Evolutionary conservation across 2,113 vertebrate species (phyloP), one percentile per base, ranked within the genome.

Genomic region (Mus spicilegus): DNA sequence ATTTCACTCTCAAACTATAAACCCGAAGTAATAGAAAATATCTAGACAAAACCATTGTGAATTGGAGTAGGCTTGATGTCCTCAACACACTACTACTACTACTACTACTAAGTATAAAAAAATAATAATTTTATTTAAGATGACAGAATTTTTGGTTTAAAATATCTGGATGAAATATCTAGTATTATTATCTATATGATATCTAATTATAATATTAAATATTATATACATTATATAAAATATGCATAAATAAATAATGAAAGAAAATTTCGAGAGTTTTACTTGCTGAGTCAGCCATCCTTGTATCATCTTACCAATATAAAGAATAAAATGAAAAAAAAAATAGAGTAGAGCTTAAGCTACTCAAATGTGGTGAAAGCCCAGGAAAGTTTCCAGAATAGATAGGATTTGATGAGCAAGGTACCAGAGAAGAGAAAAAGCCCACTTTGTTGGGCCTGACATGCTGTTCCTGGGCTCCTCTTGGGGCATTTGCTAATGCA

Each of bases 291-390:
- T 76, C 61, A 33, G 73, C 36, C 26, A 56, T 85, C 46, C 1
- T 51, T 78, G 1, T 28, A 65, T 46, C 26, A 36, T 81, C 30
- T 94, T 61, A 91, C 63, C 33, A 78, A 92, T 28, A 93, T 70
- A 90, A 7, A 87, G 56, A 67, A 67, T 56, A 73, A 94, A 80
- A 80, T 51, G 75, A 94, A 94, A 63, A 24, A 63, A 63, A 42
- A 20, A 88, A 46, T 6, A 39, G 17, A 14, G 85, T 54, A 61
- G 73, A 85, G 89, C 58, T 9, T 75, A 78, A 87, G 46, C 20
- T 78, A 76, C 8, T 51, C 14, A 93, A 58, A 63, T 80, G 46
- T 76, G 11, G 28, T 30, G 36, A 92, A 96, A 24, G n/a, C 76
- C 54, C 0, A 49, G 51, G 39, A 4, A 81, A 75, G 63, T 82